Percentiles rank a stretch among this genome's conserved stretches.
Evolutionary conservation across 1,140 invertebrate genomes (phyloP).

Genomic region (Bombus ignitus): DNA sequence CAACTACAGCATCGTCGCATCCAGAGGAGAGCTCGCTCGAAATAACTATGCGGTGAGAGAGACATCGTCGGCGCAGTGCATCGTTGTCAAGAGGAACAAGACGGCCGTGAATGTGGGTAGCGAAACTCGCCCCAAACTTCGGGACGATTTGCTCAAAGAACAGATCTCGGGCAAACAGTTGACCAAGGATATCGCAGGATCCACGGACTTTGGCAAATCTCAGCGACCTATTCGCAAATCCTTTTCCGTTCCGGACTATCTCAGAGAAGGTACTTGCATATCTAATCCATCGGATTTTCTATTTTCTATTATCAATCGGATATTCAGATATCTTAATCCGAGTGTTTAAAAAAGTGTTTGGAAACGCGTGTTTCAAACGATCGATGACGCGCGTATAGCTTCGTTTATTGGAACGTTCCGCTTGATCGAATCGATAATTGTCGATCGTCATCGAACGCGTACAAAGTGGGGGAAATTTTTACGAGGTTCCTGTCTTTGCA

Average conservation of each 20-base stretch:
- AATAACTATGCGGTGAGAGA: conserved; percentile 72
- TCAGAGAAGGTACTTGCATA: conserved; percentile 70
- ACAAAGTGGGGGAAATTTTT: too few relatives aligned
- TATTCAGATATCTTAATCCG: neutral
- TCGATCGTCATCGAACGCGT: neutral
- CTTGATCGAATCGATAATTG: too few relatives aligned
- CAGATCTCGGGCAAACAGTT: conserved; percentile 3
- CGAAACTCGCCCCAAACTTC: conserved; percentile 34
- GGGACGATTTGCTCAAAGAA: conserved; percentile 30
- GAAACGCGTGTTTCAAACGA: too few relatives aligned
- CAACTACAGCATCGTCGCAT: conserved; percentile 75
- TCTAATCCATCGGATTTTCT: neutral
- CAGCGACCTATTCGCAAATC: conserved; percentile 67
- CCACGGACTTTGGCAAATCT: conserved; percentile 21
- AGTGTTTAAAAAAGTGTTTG: neutral
- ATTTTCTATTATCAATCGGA: neutral
- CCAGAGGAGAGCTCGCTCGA: conserved; percentile 75
- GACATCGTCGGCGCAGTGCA: conserved; percentile 52
- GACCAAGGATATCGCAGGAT: conserved; percentile 14
- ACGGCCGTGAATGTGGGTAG: conserved; percentile 44
- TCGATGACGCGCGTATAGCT: neutral
- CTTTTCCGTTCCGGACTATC: conserved; percentile 69
- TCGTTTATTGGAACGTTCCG: neutral
- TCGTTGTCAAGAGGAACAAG: conserved; percentile 47
- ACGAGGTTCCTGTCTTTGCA: neutral